These are phyloP conservation scores for Scotopteryx bipunctaria DNA, from an alignment of 2,888 invertebrate genomes.

Conservation along the genomic window DNA sequence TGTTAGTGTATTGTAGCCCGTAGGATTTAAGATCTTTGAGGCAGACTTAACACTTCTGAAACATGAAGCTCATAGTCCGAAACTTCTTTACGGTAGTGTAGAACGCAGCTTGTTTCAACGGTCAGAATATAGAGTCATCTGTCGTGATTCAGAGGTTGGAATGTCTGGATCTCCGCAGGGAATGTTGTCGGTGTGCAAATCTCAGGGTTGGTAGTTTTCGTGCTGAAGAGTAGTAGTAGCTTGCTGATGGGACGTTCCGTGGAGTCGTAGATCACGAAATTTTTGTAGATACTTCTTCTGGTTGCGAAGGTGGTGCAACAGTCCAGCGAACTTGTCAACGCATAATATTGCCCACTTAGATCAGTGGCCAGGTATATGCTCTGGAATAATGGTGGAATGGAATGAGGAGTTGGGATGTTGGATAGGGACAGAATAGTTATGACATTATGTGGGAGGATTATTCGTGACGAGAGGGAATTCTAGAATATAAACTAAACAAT, in stretches of 20 bases:
- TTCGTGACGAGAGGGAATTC: not conserved
- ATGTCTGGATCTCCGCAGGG: too few species aligned
- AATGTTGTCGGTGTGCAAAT: not conserved
- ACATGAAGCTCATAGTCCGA: not conserved
- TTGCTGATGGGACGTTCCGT: not conserved
- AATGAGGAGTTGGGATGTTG: not conserved
- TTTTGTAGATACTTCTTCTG: too few species aligned
- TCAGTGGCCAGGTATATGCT: not conserved
- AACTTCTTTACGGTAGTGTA: too few species aligned
- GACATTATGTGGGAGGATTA: not conserved
- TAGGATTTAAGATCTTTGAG: not conserved
- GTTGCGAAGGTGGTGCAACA: too few species aligned
- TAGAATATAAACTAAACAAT: too few species aligned
- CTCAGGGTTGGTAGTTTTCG: not conserved
- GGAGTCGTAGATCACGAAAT: too few species aligned
- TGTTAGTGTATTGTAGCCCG: too few species aligned
- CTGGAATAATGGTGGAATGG: not conserved
- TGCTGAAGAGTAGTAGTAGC: not conserved
- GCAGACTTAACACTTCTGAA: not conserved
- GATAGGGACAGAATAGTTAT: not conserved
- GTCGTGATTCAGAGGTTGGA: not conserved
- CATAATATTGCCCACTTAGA: too few species aligned
- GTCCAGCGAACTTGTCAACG: too few species aligned
- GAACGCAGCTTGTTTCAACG: not conserved
- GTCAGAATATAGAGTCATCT: not conserved